Evolutionary conservation across 2,888 invertebrate genomes (phyloP), one percentile per base, ranked within the genome.

Genomic region (Leucoptera coffeella): DNA sequence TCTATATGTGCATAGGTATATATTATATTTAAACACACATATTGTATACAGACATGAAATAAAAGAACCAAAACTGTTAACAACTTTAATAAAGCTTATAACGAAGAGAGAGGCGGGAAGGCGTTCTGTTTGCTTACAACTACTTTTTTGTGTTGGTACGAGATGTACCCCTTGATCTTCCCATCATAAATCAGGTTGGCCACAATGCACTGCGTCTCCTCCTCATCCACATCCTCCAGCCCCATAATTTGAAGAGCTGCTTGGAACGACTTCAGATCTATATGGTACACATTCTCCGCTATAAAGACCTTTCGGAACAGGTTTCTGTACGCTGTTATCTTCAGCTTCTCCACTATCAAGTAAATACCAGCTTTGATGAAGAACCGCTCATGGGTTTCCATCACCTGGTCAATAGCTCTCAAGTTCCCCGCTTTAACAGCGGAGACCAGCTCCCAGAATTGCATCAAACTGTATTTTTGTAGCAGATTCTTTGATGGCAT

Each of bases 281-380:
- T 82, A 50, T 93, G 92, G 73, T 94, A 90, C 1, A 81, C 80
- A 38, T 82, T 81, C 34, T 83, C 71, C 15, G 81, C 77, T 25
- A 83, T 46, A 52, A 85, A 87, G 1, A 85, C 93, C 74, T 88
- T 94, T 43, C 93, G 89, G 53, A 97, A 96, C 29, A 99, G 75
- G 72, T 96, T 99, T 34, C 97, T 77, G 50, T 94, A 95, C 0
- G 95, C 92, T 32, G 93, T 87, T 29, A 92, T 86, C 57, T 94
- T 93, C 7, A 99, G 67, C 53, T 96, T 96, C 49, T 99, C 97
- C 11, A 99, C 83, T 43, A 99, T 91, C 28, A 99, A 73, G 60
- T 94, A 99, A 40, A 99, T 94, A n/a, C 97, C 97, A 42, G 88
- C 92, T 41, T 82, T 85, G 29, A 97, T 95, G 42, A 99, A 94